Percentiles rank a stretch among this genome's conserved stretches.
phyloP scores from a whole-genome alignment of 2,888 invertebrate species.

The Platypus cylindrus region DNA sequence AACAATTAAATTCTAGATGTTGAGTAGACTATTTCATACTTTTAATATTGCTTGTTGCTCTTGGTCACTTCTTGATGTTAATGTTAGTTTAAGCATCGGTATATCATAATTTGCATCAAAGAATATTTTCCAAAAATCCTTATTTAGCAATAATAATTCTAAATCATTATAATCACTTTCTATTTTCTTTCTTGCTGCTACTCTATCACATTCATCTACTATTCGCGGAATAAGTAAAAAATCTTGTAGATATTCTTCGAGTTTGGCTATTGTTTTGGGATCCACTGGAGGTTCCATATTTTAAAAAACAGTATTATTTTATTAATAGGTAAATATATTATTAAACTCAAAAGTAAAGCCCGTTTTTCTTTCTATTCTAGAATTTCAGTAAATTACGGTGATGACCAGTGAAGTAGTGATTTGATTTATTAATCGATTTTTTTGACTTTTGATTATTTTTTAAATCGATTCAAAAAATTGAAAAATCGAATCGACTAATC shows the following conservation, averaged over 20 bases:
- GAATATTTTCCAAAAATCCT: slow-evolving; percentile 21
- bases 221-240: slow-evolving; percentile 13
- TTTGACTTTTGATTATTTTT: too few relatives aligned
- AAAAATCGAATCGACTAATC: too few relatives aligned
- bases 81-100: slow-evolving; percentile 16
- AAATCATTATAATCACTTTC: slow-evolving; percentile 8
- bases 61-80: slow-evolving; percentile 23
- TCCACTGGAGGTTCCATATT: too few relatives aligned
- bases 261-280: too few relatives aligned
- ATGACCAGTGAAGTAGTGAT: too few relatives aligned
- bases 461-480: too few relatives aligned
- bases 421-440: too few relatives aligned
- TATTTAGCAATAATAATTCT: slow-evolving; percentile 12
- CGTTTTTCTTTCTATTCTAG: too few relatives aligned
- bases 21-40: slow-evolving; percentile 6
- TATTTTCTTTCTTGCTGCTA: slow-evolving; percentile 7
- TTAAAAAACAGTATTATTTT: too few relatives aligned
- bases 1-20: neutral
- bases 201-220: slow-evolving; percentile 11
- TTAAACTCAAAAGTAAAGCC: too few relatives aligned
- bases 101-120: slow-evolving; percentile 19
- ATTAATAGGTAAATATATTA: too few relatives aligned
- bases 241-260: slow-evolving; percentile 15
- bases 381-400: too few relatives aligned
- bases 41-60: slow-evolving; percentile 37